Base-by-base conservation (phyloP, 53 echinoderm and acorn worm genomes). In the Stichopus horrens region DNA sequence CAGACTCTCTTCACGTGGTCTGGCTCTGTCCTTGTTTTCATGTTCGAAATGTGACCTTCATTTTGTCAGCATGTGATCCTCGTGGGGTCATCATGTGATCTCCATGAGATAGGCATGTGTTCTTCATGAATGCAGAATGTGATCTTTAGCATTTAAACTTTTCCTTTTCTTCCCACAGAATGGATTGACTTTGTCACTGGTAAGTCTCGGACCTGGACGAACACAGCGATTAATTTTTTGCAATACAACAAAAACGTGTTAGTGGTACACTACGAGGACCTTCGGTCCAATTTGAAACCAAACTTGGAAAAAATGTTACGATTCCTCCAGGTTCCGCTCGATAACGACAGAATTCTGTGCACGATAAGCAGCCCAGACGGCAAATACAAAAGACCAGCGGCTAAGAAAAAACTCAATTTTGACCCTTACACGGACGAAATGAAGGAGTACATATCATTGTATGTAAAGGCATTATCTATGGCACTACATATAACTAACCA, bases 361-460 rank as follows among this genome's bases (percentile, higher is more conserved):
- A 90, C 96, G 52, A 88, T 93, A 5, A 94, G 94, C 59, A 93
- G 91, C 63, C 94, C 96, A 0, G 87, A 92, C 56, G 99, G 99
- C 7, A 94, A 94, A 89, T 99, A 96, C 90, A 99, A 96, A 86
- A 83, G 99, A 77, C 90, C 92, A 9, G 87, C 91, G 59, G 88
- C 91, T 53, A 92, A 91, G 53, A 86, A 92, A 87, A 78, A 79
- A 14, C 86, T 96, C 71, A 88, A 80, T 83, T 99, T 96, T 37
- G 99, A 99, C 87, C 99, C 99, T 10, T 99, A 53, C 57, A 99
- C 96, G 54, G 98, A 95, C 54, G 98, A 98, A 76, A 98, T 98
- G 98, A 83, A 87, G 75, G 99, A 99, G 68, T 79, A 92, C 59
- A 66, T 99, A 0, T 88, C 90, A 1, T 87, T 99, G 5, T 96